phyloP scores from a whole-genome alignment of 1,140 invertebrate species.

The Campoletis sonorensis region DNA sequence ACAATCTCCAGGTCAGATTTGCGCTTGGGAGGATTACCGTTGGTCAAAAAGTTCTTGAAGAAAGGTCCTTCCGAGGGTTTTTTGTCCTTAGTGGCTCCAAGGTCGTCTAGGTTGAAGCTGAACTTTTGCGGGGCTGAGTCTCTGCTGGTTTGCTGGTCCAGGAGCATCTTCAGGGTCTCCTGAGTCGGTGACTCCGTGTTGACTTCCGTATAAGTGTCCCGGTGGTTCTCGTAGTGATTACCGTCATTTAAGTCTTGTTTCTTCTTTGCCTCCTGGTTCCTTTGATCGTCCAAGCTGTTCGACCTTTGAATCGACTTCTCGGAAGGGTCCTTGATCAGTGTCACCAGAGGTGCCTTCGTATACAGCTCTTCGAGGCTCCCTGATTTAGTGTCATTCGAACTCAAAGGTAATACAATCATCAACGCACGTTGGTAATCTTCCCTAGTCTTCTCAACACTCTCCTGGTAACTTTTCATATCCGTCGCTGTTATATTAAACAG shows the following conservation, averaged over 20 bases:
- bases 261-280: not conserved
- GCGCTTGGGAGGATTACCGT: not conserved
- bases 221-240: conserved; percentile 58
- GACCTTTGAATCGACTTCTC: conserved; percentile 7
- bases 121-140: conserved; percentile 66
- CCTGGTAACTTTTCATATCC: conserved; percentile 72
- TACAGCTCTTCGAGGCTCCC: conserved; percentile 75
- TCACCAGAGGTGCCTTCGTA: conserved; percentile 77
- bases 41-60: conserved; percentile 1
- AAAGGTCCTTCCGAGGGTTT: not conserved
- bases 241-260: not conserved
- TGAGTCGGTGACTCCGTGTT: conserved; percentile 41
- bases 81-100: conserved; percentile 45
- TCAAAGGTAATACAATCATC: conserved; percentile 77
- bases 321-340: conserved; percentile 51
- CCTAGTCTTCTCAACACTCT: conserved; percentile 69
- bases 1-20: conserved; percentile 60
- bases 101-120: conserved; percentile 64
- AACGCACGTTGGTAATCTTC: conserved; percentile 77
- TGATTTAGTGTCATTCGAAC: conserved; percentile 59
- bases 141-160: conserved; percentile 43
- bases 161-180: conserved; percentile 9
- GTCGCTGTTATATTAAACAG: conserved; percentile 79
- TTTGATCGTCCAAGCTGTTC: conserved; percentile 17
- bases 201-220: conserved; percentile 57